Evolutionary conservation across 2,888 invertebrate species (phyloP).

Genomic region (Melanchra persicariae): DNA sequence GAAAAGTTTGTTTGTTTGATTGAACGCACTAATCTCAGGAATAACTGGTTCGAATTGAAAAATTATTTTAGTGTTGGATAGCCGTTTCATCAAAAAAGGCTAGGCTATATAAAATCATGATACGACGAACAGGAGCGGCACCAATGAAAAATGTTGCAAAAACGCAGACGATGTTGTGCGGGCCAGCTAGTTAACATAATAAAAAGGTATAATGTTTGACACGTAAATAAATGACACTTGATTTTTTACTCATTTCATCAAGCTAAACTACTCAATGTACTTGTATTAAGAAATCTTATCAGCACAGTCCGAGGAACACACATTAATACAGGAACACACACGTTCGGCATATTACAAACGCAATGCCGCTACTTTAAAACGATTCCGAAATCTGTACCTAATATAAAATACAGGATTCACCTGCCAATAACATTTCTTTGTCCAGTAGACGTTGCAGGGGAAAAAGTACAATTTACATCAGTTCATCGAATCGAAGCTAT

Average conservation of each 20-base stretch:
- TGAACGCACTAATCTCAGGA: too few relatives aligned
- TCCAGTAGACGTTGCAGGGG: constrained; percentile 77
- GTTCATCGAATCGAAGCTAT: constrained; percentile 82
- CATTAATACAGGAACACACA: constrained; percentile 50
- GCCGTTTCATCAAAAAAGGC: too few relatives aligned
- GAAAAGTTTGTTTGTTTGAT: too few relatives aligned
- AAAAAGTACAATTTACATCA: constrained; percentile 83
- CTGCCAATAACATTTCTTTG: constrained; percentile 86
- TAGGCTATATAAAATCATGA: too few relatives aligned
- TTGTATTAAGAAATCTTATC: neutral
- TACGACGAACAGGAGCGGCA: too few relatives aligned
- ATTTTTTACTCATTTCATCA: neutral
- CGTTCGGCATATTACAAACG: constrained; percentile 64
- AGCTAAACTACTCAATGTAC: neutral
- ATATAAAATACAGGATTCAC: constrained; percentile 87
- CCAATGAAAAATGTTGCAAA: too few relatives aligned
- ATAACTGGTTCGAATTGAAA: too few relatives aligned
- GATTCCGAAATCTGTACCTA: constrained; percentile 77
- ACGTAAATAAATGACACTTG: neutral
- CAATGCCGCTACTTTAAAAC: constrained; percentile 73
- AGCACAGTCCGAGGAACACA: neutral
- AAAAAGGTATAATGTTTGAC: too few relatives aligned
- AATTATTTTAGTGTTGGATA: too few relatives aligned
- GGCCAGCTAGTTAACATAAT: too few relatives aligned
- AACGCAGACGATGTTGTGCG: too few relatives aligned